These are phyloP conservation scores for Ganaspis brasiliensis DNA, from an alignment of 2,888 invertebrate species.

Conservation along the genomic window DNA sequence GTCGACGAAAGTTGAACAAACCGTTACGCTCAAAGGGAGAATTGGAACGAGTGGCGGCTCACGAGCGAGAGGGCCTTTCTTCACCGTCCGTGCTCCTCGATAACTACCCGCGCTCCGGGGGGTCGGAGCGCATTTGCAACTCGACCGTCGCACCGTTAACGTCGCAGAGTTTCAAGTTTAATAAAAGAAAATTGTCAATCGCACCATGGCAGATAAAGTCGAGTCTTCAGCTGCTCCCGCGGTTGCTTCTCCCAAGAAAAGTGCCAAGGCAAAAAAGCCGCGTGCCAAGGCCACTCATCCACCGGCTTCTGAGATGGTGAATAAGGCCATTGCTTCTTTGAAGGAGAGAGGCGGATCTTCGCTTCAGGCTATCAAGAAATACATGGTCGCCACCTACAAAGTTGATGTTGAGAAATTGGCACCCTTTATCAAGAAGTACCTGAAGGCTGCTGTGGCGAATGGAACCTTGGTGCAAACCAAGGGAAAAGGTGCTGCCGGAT, in stretches of 20 bases:
- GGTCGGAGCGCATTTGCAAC: neutral
- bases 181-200: neutral
- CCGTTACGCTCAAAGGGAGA: neutral
- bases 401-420: constrained; percentile 83
- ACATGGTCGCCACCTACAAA: constrained; percentile 83
- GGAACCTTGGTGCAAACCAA: constrained; percentile 82
- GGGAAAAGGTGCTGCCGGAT: constrained; percentile 82
- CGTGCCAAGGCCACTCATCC: constrained; percentile 81
- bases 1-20: neutral
- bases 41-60: constrained; percentile 44
- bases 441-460: constrained; percentile 82
- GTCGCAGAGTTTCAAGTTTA: neutral
- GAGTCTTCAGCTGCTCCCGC: constrained; percentile 5
- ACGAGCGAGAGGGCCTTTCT: constrained; percentile 65
- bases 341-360: constrained; percentile 84
- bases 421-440: constrained; percentile 83
- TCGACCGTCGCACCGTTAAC: neutral
- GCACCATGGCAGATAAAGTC: neutral
- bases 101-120: constrained; percentile 30
- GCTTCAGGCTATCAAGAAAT: constrained; percentile 84
- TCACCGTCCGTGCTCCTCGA: constrained; percentile 69
- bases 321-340: constrained; percentile 81
- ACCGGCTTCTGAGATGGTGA: constrained; percentile 83
- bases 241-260: constrained; percentile 48
- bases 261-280: constrained; percentile 72